Base-by-base conservation (phyloP, 2,797 vertebrate genomes). In the Balearica regulorum region DNA sequence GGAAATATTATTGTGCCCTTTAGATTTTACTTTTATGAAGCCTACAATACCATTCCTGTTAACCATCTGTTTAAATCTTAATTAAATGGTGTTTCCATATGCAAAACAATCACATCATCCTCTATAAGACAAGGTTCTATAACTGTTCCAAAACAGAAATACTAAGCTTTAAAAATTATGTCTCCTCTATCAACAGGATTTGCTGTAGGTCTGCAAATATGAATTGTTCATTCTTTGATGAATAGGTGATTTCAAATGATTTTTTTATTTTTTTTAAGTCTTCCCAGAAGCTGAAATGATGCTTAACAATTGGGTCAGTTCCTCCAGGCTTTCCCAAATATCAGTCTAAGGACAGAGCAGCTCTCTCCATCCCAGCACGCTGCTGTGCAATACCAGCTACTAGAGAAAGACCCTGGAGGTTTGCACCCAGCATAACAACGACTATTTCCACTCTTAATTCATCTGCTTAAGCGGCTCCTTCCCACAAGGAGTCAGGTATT, bases 1-100 rank as follows among this genome's bases (percentile, higher is more conserved):
- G 49, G 41, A 94, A 96, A 96, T 89, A 95, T 89, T 90, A 87
- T 25, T 54, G 35, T 83, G 81, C 75, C 88, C 88, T 79, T 91
- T 76, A 68, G 73, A 91, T 86, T 93, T 77, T 85, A 73, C 87
- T 94, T 54, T 80, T 64, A 87, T 85, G 68, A 87, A 95, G 57
- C 53, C 60, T 89, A 75, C 75, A 90, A 37, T 77, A 90, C 26
- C n/a, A 43, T 37, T 96, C 53, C 81, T 92, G 66, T 78, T 93
- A 89, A 80, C 90, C 87, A 88, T 93, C 94, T 96, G 83, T 43
- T 94, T 90, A 89, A 78, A 69, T 62, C 90, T 85, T 94, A 93
- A 93, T 93, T 92, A 89, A 90, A 87, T 69, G n/a, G 39, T 68
- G 48, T 83, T 84, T 78, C 91, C 93, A 70, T 93, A 86, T 15